Conservation (phyloP, 2,888 invertebrate species). For the Endomychus coccineus region DNA sequence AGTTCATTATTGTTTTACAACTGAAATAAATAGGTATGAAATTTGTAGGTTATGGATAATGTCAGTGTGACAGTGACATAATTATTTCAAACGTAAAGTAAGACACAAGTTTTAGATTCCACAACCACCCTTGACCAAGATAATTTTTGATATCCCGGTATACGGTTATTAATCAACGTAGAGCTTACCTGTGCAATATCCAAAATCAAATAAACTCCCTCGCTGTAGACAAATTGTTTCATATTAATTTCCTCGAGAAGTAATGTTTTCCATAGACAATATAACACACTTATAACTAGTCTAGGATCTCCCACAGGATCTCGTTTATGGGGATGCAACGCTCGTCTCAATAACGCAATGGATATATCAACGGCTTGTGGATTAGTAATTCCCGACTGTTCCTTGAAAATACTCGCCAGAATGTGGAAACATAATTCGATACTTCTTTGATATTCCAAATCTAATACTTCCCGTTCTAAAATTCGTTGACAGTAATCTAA, state of each 20-base stretch:
- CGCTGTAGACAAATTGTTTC: conserved; percentile 36
- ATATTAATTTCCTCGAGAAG: conserved; percentile 28
- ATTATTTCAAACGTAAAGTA: too few species aligned
- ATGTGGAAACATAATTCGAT: conserved; percentile 4
- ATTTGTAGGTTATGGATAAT: too few species aligned
- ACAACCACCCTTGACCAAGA: too few species aligned
- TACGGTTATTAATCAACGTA: too few species aligned
- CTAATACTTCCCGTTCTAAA: conserved; percentile 4
- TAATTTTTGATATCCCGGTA: too few species aligned
- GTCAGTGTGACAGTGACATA: too few species aligned
- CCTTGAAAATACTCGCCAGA: conserved; percentile 8
- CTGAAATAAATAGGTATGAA: too few species aligned
- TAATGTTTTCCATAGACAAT: conserved; percentile 43
- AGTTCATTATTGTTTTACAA: too few species aligned
- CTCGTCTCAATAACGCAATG: conserved; percentile 6
- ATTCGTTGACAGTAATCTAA: conserved; percentile 5
- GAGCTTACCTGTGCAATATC: conserved; percentile 36
- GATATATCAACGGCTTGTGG: conserved; percentile 2
- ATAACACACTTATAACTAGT: conserved; percentile 26
- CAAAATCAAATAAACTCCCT: conserved; percentile 35
- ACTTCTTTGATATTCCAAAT: conserved; percentile 9
- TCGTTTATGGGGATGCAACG: conserved; percentile 3
- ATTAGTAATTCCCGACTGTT: conserved; percentile 3
- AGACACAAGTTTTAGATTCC: too few species aligned
- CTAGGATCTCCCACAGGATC: conserved; percentile 7